phyloP scores from a whole-genome alignment of 2,888 invertebrate genomes.

The Drosophila testacea region DNA sequence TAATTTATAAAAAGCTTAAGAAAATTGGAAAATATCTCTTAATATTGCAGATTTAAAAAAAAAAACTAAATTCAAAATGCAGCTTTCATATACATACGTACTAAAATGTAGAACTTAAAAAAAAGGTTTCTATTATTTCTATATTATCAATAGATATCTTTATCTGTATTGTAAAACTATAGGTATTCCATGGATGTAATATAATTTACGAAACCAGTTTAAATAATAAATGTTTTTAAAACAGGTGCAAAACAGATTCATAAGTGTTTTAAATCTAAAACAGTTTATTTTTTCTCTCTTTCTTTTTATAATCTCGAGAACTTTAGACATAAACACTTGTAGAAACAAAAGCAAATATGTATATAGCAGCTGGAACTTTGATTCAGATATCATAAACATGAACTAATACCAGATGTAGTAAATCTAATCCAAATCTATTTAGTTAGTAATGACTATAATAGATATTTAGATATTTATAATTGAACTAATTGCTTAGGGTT shows the following conservation, averaged over 20 bases:
- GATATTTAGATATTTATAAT: not conserved
- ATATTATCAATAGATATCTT: not conserved
- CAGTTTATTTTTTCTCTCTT: not conserved
- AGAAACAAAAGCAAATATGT: conserved; percentile 19
- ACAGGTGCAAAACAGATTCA: conserved; percentile 24
- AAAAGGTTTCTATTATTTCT: not conserved
- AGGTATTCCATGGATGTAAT: not conserved
- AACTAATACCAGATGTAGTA: not conserved
- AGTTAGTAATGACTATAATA: not conserved
- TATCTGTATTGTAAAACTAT: not conserved
- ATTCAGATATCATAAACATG: not conserved
- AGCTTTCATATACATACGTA: too few relatives aligned
- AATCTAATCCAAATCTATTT: not conserved
- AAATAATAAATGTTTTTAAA: not conserved
- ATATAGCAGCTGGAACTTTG: conserved; percentile 4
- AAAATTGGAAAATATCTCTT: too few relatives aligned
- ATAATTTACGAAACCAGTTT: not conserved
- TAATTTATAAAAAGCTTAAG: too few relatives aligned
- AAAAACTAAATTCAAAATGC: too few relatives aligned
- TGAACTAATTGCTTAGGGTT: not conserved
- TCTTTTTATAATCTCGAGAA: not conserved
- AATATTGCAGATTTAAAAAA: too few relatives aligned
- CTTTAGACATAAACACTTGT: conserved; percentile 28
- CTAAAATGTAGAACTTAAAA: too few relatives aligned
- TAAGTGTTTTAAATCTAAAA: not conserved